Conservation (phyloP, 1,140 invertebrate species). For the Thrips palmi region DNA sequence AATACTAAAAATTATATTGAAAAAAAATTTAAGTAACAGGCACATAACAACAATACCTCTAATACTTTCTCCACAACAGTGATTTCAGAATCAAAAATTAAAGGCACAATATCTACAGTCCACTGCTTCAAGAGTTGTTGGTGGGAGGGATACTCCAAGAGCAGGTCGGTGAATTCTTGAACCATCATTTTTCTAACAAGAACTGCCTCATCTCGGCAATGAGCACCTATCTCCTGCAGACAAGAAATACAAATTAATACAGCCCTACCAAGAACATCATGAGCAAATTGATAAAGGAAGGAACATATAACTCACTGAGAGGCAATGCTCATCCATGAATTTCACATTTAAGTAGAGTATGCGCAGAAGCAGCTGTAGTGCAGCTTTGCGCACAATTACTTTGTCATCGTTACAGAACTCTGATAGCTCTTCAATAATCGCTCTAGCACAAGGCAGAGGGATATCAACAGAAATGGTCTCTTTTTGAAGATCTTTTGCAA, state of each 20-base stretch:
- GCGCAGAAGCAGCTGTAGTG: conserved; percentile 30
- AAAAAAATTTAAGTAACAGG: not conserved
- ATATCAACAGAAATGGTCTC: conserved; percentile 13
- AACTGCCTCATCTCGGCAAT: conserved; percentile 34
- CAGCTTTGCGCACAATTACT: conserved; percentile 34
- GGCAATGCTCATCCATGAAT: conserved; percentile 21
- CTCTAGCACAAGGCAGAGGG: conserved; percentile 22
- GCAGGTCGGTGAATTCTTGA: conserved; percentile 30
- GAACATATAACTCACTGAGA: conserved; percentile 19
- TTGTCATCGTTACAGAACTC: conserved; percentile 32
- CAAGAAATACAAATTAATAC: conserved; percentile 11
- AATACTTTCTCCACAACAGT: conserved; percentile 40
- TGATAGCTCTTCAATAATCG: conserved; percentile 26
- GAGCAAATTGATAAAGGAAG: conserved; percentile 15
- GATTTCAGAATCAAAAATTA: conserved; percentile 36
- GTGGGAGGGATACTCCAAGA: conserved; percentile 26
- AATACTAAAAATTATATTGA: conserved; percentile 10
- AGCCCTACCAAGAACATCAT: conserved; percentile 14
- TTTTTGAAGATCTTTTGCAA: conserved; percentile 16
- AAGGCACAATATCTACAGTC: conserved; percentile 32
- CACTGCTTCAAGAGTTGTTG: conserved; percentile 25
- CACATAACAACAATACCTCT: conserved; percentile 18
- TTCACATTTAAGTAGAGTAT: conserved; percentile 19
- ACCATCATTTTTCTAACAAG: conserved; percentile 34
- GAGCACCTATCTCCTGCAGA: conserved; percentile 26